These are phyloP conservation scores for Drosophila engyochracea DNA, from an alignment of 2,888 invertebrate species.

Conservation along the genomic window DNA sequence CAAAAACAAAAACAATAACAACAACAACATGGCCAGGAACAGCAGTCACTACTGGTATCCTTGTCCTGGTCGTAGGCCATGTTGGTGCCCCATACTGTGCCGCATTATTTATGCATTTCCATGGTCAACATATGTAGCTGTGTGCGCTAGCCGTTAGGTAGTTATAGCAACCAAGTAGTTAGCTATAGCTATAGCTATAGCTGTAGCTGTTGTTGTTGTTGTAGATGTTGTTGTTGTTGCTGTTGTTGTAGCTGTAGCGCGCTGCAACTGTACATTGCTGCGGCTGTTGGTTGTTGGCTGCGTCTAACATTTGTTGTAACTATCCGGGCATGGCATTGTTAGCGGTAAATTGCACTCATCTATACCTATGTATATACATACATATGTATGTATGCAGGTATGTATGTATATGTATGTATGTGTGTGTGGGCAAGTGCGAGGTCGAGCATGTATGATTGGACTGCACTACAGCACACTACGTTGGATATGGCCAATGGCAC, in stretches of 20 bases:
- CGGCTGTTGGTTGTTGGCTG: constrained; percentile 61
- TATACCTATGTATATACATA: constrained; percentile 54
- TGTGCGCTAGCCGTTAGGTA: constrained; percentile 65
- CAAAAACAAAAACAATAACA: constrained; percentile 8
- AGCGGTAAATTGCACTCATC: constrained; percentile 81
- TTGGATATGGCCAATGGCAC: constrained; percentile 44
- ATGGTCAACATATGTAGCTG: constrained; percentile 77
- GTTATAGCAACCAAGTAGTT: constrained; percentile 71
- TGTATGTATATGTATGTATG: constrained; percentile 1
- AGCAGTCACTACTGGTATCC: constrained; percentile 44
- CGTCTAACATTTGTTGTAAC: constrained; percentile 79
- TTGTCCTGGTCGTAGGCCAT: constrained; percentile 69
- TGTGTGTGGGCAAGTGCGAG: constrained; percentile 12
- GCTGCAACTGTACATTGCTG: constrained; percentile 41
- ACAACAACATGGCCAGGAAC: constrained; percentile 10
- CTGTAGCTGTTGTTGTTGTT: background rate
- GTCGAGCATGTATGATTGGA: constrained; percentile 40
- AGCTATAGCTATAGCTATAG: constrained; percentile 41
- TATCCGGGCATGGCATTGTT: constrained; percentile 78
- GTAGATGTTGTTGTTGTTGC: background rate
- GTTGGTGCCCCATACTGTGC: constrained; percentile 68
- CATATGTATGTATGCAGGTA: too few species aligned
- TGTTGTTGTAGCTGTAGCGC: background rate
- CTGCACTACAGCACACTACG: constrained; percentile 29
- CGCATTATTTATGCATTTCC: constrained; percentile 80